Percentiles rank a stretch among this genome's conserved stretches.
Conservation (phyloP, 2,113 vertebrate species). For the Acinonyx jubatus region DNA sequence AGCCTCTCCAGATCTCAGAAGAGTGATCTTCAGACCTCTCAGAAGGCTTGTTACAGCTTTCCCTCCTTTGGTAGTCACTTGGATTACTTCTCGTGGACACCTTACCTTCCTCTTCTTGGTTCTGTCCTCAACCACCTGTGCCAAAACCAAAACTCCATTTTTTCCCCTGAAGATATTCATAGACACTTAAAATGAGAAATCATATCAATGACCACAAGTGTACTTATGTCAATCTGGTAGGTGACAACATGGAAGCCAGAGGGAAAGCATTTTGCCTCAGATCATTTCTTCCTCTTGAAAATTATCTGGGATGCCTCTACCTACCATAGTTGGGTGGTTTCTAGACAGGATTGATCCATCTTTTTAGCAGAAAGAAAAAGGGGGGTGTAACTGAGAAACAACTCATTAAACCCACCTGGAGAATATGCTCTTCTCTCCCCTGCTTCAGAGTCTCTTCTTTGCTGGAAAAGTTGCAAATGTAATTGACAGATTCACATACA, state of each 20-base stretch:
- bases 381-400: not conserved
- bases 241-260: not conserved
- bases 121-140: not conserved
- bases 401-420: not conserved
- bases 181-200: not conserved
- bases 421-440: not conserved
- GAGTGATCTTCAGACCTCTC: not conserved
- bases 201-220: too few species aligned
- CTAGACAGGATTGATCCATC: not conserved
- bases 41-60: not conserved
- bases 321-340: not conserved
- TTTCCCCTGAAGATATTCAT: not conserved
- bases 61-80: not conserved
- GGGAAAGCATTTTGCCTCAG: not conserved
- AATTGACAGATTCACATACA: fast-evolving
- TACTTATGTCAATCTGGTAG: not conserved
- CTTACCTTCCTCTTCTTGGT: not conserved
- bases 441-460: not conserved
- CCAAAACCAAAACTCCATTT: not conserved
- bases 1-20: not conserved
- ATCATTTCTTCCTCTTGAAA: not conserved
- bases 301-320: not conserved
- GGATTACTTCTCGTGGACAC: not conserved
- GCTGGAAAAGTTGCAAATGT: too few species aligned
- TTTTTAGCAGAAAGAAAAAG: not conserved